Conservation (phyloP, 2,113 vertebrate genomes). For the Lophura nycthemera region DNA sequence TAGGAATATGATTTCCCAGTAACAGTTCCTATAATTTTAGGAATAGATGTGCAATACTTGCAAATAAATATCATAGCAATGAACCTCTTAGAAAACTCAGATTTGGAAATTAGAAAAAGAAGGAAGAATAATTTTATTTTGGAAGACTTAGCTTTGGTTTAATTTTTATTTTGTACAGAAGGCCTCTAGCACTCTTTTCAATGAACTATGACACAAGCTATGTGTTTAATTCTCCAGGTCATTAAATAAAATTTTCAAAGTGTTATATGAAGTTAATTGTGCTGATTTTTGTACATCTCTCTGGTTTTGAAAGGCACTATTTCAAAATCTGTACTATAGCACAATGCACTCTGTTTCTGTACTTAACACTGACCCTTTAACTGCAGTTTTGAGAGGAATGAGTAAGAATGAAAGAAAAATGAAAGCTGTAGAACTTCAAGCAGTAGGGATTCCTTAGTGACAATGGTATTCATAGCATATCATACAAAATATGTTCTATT, state of each 20-base stretch:
- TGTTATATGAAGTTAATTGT: neutral
- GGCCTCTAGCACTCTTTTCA: neutral
- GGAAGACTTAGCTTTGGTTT: neutral
- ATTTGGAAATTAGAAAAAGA: neutral
- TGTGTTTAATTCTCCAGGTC: neutral
- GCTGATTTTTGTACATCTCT: rapidly evolving
- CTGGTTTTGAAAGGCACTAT: neutral
- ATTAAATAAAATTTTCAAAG: neutral
- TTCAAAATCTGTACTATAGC: neutral
- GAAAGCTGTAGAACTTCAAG: neutral
- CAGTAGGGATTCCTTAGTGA: neutral
- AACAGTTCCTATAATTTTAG: neutral
- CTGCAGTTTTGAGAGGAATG: neutral
- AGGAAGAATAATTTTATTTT: neutral
- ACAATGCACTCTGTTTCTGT: neutral
- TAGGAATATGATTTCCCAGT: neutral
- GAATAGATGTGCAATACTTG: neutral
- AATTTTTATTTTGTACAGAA: neutral
- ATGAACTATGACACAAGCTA: neutral
- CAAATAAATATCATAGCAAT: neutral
- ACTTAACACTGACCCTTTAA: neutral
- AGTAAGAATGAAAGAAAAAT: neutral
- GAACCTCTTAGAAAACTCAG: neutral
- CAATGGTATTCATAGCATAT: neutral
- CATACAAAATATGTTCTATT: neutral